Evolutionary conservation across 2,113 vertebrate species (phyloP), one percentile per base, ranked within the genome.

Genomic region (Steatornis caripensis): DNA sequence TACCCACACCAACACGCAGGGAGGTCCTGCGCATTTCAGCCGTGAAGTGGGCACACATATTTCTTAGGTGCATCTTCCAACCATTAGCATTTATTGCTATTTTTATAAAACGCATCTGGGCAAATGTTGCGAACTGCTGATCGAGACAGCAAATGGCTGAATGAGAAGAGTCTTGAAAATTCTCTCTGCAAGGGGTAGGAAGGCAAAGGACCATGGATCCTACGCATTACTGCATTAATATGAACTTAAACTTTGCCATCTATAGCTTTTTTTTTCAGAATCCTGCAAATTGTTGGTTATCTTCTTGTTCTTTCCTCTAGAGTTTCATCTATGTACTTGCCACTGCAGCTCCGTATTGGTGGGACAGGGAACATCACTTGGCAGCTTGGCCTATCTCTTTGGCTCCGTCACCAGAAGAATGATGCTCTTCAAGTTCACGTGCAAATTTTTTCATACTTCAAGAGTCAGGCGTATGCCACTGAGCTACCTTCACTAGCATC

Each of bases 31-130:
- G 0, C 17, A 4, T 54, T 62, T 12, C 51, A 54, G 37, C 45
- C 1, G 0, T 21, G 76, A 86, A 70, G 80, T 2, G 15, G 49
- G 15, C 49, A 19, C 3, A 1, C 0, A 1, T 23, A 13, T 57
- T 60, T 78, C 68, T 48, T 8, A 37, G 58, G 45, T 74, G 10
- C 32, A 43, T 43, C 68, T 57, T 64, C 66, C 51, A 55, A 65
- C 21, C 49, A 16, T 6, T 26, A 60, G 9, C 23, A 23, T 34
- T 62, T 64, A 27, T 65, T 58, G 55, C 54, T 71, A 4, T 9
- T 41, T 78, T 79, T 43, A 29, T 11, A 23, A 87, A 91, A 74
- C 10, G 10, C 69, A 81, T 41, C 81, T 69, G 68, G 58, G 23
- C 43, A 72, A 23, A 68, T 8, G 17, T 1, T 49, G 62, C 3